Conservation (phyloP, 1,140 invertebrate genomes). For the Halesus radiatus region DNA sequence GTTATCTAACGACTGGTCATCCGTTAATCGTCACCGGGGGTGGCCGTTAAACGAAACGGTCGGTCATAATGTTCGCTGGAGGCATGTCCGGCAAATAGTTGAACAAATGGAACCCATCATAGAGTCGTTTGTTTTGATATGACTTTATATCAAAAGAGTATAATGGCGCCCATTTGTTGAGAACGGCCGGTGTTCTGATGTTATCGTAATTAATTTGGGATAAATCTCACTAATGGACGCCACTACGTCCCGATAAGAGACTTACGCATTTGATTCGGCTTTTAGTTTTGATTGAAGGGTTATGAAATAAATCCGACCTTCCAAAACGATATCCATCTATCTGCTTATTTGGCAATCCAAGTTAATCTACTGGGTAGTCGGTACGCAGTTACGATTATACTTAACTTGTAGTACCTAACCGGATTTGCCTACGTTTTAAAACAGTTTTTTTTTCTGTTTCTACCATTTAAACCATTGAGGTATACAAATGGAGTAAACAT, state of each 20-base stretch:
- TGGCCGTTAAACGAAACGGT: slow-evolving; percentile 49
- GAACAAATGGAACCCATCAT: slow-evolving; percentile 44
- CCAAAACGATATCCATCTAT: too few relatives aligned
- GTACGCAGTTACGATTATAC: too few relatives aligned
- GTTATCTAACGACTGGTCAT: slow-evolving; percentile 50
- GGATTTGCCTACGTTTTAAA: too few relatives aligned
- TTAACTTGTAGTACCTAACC: too few relatives aligned
- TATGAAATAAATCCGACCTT: too few relatives aligned
- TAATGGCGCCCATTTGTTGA: slow-evolving; percentile 26
- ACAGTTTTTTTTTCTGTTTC: too few relatives aligned
- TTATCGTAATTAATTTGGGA: slow-evolving; percentile 36
- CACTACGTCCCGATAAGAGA: neutral
- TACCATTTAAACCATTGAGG: too few relatives aligned
- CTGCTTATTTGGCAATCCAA: too few relatives aligned
- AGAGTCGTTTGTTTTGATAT: slow-evolving; percentile 44
- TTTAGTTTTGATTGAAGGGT: too few relatives aligned
- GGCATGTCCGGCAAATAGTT: slow-evolving; percentile 47
- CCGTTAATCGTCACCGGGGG: slow-evolving; percentile 49
- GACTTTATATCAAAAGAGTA: slow-evolving; percentile 41
- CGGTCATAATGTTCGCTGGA: slow-evolving; percentile 44
- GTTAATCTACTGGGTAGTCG: too few relatives aligned
- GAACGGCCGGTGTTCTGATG: slow-evolving; percentile 30
- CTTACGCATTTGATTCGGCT: neutral
- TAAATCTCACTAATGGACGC: slow-evolving; percentile 27
- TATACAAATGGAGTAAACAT: too few relatives aligned